A percentile compares a stretch with the other conserved stretches of the same genome.
These are phyloP conservation scores for Myripristis murdjan DNA, from an alignment of 2,797 vertebrate species.

Conservation along the genomic window DNA sequence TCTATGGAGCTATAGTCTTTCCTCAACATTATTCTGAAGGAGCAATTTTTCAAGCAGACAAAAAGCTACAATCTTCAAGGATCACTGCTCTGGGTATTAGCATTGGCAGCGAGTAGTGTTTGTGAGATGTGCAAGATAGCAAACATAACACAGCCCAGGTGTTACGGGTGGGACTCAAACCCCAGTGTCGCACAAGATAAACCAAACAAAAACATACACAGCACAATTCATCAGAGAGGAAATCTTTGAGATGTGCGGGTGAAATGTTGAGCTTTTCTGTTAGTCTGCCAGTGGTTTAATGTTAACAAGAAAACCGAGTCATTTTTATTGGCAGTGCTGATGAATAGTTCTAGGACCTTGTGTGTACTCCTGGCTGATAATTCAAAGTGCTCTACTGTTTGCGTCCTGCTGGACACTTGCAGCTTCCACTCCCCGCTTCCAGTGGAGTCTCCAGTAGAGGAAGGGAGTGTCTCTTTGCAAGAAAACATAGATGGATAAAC, in stretches of 20 bases:
- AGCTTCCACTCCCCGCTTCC: slow-evolving; percentile 5
- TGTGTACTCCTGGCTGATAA: slow-evolving; percentile 28
- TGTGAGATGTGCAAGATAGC: background rate
- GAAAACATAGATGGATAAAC: slow-evolving; percentile 25
- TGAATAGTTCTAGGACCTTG: slow-evolving; percentile 17
- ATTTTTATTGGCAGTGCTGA: slow-evolving; percentile 43
- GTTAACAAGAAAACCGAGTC: slow-evolving; percentile 4
- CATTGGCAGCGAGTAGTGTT: background rate
- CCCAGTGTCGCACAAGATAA: background rate
- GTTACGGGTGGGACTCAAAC: slow-evolving; percentile 2
- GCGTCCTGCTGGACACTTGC: slow-evolving; percentile 27
- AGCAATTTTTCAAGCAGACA: slow-evolving; percentile 23
- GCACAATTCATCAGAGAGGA: slow-evolving; percentile 1
- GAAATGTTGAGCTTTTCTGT: slow-evolving; percentile 6
- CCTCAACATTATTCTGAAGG: slow-evolving; percentile 48
- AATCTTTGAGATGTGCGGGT: background rate
- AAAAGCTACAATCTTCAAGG: background rate
- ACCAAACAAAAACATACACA: slow-evolving; percentile 13
- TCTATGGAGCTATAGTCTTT: slow-evolving; percentile 27
- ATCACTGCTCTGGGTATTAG: background rate
- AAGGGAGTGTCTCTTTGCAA: slow-evolving; percentile 2
- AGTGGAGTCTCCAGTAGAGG: background rate
- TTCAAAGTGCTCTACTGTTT: slow-evolving; percentile 46
- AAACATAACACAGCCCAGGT: background rate
- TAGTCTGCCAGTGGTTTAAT: slow-evolving; percentile 22